Conservation (phyloP, 1,140 invertebrate genomes). For the Saccostrea glomerata region DNA sequence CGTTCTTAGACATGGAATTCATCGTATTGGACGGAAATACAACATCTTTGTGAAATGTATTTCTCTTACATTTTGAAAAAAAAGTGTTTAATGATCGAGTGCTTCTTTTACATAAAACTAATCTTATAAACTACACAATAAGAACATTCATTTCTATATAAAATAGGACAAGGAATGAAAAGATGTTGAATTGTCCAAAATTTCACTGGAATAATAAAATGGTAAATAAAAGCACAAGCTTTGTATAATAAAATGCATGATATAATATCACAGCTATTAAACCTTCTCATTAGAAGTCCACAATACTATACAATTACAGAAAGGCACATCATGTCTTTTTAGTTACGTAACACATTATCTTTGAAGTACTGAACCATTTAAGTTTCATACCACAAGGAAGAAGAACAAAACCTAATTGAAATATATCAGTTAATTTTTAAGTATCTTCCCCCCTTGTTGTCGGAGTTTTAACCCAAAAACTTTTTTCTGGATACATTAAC, state of each 20-base stretch:
- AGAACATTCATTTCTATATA: neutral
- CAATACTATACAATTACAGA: neutral
- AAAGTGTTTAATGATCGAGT: no score
- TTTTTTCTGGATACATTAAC: neutral
- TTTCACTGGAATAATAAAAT: neutral
- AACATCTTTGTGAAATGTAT: no score
- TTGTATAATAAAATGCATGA: neutral
- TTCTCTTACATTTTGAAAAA: no score
- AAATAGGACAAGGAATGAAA: neutral
- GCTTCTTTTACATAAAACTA: no score
- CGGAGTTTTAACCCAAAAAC: neutral
- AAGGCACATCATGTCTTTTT: neutral
- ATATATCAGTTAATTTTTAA: neutral
- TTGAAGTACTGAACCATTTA: neutral
- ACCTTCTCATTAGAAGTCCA: neutral
- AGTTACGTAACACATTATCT: neutral
- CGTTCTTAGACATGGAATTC: no score
- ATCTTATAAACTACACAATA: neutral
- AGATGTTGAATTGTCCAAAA: neutral
- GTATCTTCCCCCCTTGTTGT: neutral
- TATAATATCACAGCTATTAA: neutral
- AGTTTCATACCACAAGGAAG: neutral
- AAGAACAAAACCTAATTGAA: neutral
- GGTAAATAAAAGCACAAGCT: neutral
- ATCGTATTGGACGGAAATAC: no score